Evolutionary conservation across 2,888 invertebrate species (phyloP).

Genomic region (Spicauda simplicius): DNA sequence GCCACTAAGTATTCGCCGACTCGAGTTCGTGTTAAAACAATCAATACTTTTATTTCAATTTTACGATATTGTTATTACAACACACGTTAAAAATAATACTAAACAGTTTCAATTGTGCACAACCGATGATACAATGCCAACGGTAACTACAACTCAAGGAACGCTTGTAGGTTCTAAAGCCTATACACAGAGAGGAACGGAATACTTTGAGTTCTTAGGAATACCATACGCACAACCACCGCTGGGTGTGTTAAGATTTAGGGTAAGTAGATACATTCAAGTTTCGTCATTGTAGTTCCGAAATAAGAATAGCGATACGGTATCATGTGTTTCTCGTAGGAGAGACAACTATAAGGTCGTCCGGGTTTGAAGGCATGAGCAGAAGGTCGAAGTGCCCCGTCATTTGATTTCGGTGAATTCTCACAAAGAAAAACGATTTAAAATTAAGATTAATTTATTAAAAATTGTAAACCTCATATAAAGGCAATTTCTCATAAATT

Average conservation of each 20-base stretch:
- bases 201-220: conserved; percentile 72
- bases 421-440: too few species aligned
- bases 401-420: too few species aligned
- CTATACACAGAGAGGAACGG: conserved; percentile 61
- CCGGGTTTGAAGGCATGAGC: too few species aligned
- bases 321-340: too few species aligned
- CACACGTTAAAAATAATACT: not conserved
- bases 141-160: conserved; percentile 63
- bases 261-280: conserved; percentile 47
- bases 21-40: not conserved
- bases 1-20: not conserved
- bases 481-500: not conserved
- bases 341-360: too few species aligned
- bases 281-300: too few species aligned
- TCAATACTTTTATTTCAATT: not conserved
- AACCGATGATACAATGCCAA: conserved; percentile 46
- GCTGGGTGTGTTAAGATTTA: conserved; percentile 64
- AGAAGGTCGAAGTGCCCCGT: too few species aligned
- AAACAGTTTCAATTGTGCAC: not conserved
- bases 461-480: not conserved
- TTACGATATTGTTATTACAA: not conserved
- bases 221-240: conserved; percentile 85
- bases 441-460: too few species aligned
- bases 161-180: conserved; percentile 61
- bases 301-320: too few species aligned